Percentiles rank a stretch among this genome's conserved stretches.
Evolutionary conservation across 2,888 invertebrate genomes (phyloP).

Genomic region (Poecilobothrus nobilitatus): DNA sequence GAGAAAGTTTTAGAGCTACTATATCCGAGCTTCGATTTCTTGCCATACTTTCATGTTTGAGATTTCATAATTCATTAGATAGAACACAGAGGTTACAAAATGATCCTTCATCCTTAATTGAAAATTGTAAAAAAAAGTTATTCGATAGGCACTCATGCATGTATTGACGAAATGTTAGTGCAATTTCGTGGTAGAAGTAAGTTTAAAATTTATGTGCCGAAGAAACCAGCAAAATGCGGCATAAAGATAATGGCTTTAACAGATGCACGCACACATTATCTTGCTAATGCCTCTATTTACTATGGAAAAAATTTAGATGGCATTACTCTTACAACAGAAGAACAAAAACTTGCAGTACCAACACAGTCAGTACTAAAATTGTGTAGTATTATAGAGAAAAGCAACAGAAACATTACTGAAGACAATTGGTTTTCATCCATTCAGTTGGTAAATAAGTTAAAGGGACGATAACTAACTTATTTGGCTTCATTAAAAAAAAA

Average conservation of each 20-base stretch:
- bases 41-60: background rate
- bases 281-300: constrained; percentile 20
- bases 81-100: background rate
- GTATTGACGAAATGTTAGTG: constrained; percentile 16
- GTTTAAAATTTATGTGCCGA: constrained; percentile 17
- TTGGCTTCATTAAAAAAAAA: constrained; percentile 20
- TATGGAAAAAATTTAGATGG: constrained; percentile 24
- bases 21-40: no score
- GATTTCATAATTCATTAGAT: background rate
- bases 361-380: constrained; percentile 22
- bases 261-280: constrained; percentile 16
- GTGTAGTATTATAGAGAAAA: constrained; percentile 20
- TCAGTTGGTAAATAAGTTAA: constrained; percentile 19
- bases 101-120: background rate
- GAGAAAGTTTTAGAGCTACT: no score
- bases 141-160: constrained; percentile 9
- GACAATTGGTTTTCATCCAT: constrained; percentile 24
- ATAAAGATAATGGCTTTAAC: constrained; percentile 13
- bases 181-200: constrained; percentile 15
- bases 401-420: constrained; percentile 21
- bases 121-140: background rate
- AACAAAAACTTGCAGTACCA: no score
- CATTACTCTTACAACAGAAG: constrained; percentile 19
- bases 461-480: constrained; percentile 20
- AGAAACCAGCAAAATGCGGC: constrained; percentile 18